Evolutionary conservation across 1,140 invertebrate genomes (phyloP).

Genomic region (Gryllus bimaculatus): DNA sequence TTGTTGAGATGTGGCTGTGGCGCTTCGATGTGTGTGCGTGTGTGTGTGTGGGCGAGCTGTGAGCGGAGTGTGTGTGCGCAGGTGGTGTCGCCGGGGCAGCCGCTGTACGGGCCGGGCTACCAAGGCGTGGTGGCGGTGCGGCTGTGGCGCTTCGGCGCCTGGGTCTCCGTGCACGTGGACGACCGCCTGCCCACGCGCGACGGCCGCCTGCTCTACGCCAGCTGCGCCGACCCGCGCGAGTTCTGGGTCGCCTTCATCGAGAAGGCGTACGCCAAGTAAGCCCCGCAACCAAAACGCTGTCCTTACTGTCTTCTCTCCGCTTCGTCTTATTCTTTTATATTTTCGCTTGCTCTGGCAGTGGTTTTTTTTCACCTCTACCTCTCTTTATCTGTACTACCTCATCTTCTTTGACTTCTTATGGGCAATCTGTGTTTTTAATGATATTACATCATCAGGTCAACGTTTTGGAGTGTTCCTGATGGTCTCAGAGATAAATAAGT

Average conservation of each 20-base stretch:
- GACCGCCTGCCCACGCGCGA: slow-evolving; percentile 38
- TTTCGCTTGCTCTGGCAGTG: no score
- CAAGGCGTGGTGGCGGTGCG: slow-evolving; percentile 37
- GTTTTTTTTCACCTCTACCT: no score
- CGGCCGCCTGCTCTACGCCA: slow-evolving; percentile 34
- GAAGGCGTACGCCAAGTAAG: slow-evolving; percentile 40
- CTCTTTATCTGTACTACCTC: no score
- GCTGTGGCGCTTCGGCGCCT: slow-evolving; percentile 41
- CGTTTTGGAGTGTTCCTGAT: no score
- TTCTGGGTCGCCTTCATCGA: slow-evolving; percentile 45
- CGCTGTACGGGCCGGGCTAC: slow-evolving; percentile 31
- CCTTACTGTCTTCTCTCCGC: neutral
- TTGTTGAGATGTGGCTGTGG: slow-evolving; percentile 41
- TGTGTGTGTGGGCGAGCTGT: slow-evolving; percentile 31
- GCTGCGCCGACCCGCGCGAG: slow-evolving; percentile 34
- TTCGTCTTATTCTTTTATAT: neutral
- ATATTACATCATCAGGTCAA: no score
- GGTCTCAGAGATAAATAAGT: no score
- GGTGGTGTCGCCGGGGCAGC: slow-evolving; percentile 34
- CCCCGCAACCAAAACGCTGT: neutral
- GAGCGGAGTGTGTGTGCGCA: slow-evolving; percentile 19
- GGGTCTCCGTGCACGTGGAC: slow-evolving; percentile 39
- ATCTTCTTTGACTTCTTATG: no score
- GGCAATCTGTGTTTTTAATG: no score
- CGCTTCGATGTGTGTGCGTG: slow-evolving; percentile 40